Evolutionary conservation across 2,888 invertebrate genomes (phyloP).

Genomic region (Agonum fuliginosum): DNA sequence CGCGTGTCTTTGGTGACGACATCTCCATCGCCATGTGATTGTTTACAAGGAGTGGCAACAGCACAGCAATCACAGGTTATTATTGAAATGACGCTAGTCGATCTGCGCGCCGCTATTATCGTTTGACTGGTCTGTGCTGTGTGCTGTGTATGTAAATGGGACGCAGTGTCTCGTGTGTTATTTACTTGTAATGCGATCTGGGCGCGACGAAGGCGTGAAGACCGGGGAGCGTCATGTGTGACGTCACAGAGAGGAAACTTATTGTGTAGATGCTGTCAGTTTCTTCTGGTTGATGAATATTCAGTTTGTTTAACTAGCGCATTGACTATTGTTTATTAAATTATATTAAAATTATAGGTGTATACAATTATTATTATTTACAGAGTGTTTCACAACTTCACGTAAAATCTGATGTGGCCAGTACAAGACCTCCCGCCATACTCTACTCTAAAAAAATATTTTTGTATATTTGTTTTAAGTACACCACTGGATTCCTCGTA

Average conservation of each 20-base stretch:
- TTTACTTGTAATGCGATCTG: slow-evolving; percentile 51
- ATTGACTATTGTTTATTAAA: too few species aligned
- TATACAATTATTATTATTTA: too few species aligned
- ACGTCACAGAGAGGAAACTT: background rate
- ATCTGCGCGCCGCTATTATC: slow-evolving; percentile 45
- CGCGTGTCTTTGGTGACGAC: slow-evolving; percentile 17
- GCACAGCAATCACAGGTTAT: slow-evolving; percentile 50
- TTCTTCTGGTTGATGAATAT: background rate
- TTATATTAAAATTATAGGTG: too few species aligned
- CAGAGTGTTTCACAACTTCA: too few species aligned
- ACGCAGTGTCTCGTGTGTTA: background rate
- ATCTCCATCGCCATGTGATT: slow-evolving; percentile 2
- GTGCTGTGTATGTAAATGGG: slow-evolving; percentile 53
- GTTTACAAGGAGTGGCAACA: slow-evolving; percentile 48
- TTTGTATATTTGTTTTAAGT: too few species aligned
- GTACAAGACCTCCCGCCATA: too few species aligned
- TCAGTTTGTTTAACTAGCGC: too few species aligned
- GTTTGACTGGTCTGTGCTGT: slow-evolving; percentile 44
- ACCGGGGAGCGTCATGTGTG: slow-evolving; percentile 23
- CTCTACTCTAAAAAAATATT: too few species aligned
- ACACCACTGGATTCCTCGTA: too few species aligned
- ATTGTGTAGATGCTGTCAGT: too few species aligned
- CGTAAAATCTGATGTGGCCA: too few species aligned
- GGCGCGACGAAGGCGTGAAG: slow-evolving; percentile 43
- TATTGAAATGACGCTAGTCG: slow-evolving; percentile 43